Evolutionary conservation across 1,140 invertebrate genomes (phyloP).

Genomic region (Macrocentrus cingulum): DNA sequence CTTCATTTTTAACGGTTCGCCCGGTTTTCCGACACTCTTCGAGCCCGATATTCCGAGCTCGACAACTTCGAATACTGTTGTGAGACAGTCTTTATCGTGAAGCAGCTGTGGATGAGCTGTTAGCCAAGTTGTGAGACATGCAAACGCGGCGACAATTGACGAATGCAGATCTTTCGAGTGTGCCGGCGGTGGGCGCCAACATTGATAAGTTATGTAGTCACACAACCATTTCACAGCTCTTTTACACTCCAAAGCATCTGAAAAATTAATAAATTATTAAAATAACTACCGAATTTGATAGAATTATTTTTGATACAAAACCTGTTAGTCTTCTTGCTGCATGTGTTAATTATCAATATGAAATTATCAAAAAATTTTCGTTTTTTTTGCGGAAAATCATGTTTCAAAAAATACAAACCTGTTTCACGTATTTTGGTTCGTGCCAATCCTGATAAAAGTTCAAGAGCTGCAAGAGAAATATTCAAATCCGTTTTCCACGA

Average conservation of each 20-base stretch:
- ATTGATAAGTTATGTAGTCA: constrained; percentile 96
- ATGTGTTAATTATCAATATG: constrained; percentile 33
- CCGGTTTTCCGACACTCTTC: constrained; percentile 84
- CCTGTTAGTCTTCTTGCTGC: constrained; percentile 57
- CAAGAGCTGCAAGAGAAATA: constrained; percentile 89
- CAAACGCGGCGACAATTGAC: constrained; percentile 93
- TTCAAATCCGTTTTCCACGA: constrained; percentile 97
- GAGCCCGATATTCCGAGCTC: constrained; percentile 97
- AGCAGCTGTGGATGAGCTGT: constrained; percentile 84
- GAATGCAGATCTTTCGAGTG: constrained; percentile 98
- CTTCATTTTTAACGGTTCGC: constrained; percentile 88
- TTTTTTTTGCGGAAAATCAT: constrained; percentile 3
- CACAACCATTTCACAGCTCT: constrained; percentile 96
- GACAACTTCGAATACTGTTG: constrained; percentile 92
- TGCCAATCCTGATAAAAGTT: constrained; percentile 86
- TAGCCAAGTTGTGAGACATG: constrained; percentile 90
- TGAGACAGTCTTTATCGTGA: constrained; percentile 89
- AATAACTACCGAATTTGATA: constrained; percentile 3
- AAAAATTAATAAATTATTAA: constrained; percentile 24
- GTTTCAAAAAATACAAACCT: constrained; percentile 58
- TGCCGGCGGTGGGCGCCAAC: constrained; percentile 89
- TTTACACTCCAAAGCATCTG: constrained; percentile 85
- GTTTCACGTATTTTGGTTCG: constrained; percentile 82
- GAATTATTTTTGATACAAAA: constrained; percentile 29
- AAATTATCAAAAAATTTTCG: constrained; percentile 14